Base-by-base conservation (phyloP, 2,888 invertebrate genomes). In the Sclerodermus sp. region DNA sequence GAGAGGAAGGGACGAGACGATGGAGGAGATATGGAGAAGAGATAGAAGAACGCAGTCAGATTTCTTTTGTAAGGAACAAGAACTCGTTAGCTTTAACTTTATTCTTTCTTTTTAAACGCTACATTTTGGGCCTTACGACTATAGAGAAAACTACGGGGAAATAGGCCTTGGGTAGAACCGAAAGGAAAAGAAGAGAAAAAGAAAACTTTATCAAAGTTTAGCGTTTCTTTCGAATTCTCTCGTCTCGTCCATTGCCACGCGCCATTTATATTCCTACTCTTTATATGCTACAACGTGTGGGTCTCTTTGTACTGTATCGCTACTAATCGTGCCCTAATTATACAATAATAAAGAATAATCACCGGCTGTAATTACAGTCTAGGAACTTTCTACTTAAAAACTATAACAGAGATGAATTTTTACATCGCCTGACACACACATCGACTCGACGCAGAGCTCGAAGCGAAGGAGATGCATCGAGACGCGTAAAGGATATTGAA, bases 371-470 rank as follows among this genome's bases (percentile, higher is more conserved):
- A 34, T 30, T 53, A 50, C 36, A 39, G 46, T 40, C 62, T 62
- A 62, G 62, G 62, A 62, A 62, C 62, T 62, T 62, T 50, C 62
- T 62, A 62, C 59, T 42, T 49, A 40, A 46, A 34, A 43, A 50
- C 56, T 62, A 62, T 23, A 23, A 8, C 3, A 23, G 3, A 23
- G 8, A n/a, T n/a, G n/a, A n/a, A n/a, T n/a, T n/a, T 23, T 23
- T 8, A 23, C 40, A 40, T 53, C 51, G 53, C 47, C 50, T 62
- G 53, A 50, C 50, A 58, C n/a, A 63, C 59, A 57, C 54, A 9
- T 37, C 31, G 23, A 17, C 12, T 23, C 15, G 15, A 14, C 16
- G 29, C 8, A n/a, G 47, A 42, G 49, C 31, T 58, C 45, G 40
- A 62, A 57, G 57, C 57, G 45, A 45, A 51, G 49, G n/a, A 23